A percentile compares a stretch with the other conserved stretches of the same genome.
phyloP scores from a whole-genome alignment of 2,797 vertebrate species.

The Bradypodion pumilum region DNA sequence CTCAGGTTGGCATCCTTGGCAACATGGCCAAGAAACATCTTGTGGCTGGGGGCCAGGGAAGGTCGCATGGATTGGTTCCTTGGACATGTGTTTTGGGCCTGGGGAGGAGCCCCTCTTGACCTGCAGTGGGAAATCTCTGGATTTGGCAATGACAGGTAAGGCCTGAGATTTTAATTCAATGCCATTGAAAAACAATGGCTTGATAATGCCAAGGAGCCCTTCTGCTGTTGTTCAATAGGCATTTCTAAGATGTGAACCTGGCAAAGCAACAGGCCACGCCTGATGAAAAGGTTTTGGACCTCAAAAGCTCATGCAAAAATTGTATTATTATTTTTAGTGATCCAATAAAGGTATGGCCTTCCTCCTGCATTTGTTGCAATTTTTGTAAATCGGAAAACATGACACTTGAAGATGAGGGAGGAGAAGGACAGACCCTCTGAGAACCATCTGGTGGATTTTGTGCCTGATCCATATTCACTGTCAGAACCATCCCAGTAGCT shows the following conservation, averaged over 20 bases:
- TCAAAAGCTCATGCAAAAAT: too few relatives aligned
- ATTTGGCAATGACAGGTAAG: constrained; percentile 17
- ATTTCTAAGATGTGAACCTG: too few relatives aligned
- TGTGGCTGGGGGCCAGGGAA: background rate
- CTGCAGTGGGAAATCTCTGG: background rate
- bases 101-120: rapidly evolving
- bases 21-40: background rate
- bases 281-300: too few relatives aligned
- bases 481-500: too few relatives aligned
- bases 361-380: too few relatives aligned
- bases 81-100: rapidly evolving
- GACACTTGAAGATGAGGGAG: background rate
- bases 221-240: too few relatives aligned
- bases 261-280: too few relatives aligned
- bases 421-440: background rate
- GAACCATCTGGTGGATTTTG: background rate
- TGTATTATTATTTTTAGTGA: too few relatives aligned
- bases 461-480: too few relatives aligned
- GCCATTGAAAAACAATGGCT: rapidly evolving
- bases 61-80: rapidly evolving
- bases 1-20: background rate
- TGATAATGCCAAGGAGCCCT: too few relatives aligned
- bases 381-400: too few relatives aligned
- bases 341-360: too few relatives aligned
- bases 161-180: rapidly evolving